Conservation (phyloP, 2,113 vertebrate genomes). For the Orthonyx spaldingii region DNA sequence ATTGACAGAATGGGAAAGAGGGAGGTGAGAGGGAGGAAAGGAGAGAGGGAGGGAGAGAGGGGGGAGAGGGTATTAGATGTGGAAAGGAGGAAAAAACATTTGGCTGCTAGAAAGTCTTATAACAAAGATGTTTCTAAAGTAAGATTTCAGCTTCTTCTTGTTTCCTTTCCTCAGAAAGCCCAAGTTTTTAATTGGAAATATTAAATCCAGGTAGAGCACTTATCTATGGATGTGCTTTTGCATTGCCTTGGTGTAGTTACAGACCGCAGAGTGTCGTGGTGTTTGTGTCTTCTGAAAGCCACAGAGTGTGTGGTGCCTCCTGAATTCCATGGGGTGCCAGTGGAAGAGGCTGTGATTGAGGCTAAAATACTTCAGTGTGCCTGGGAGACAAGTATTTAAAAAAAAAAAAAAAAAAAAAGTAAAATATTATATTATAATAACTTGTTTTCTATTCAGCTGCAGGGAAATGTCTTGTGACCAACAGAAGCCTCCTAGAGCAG, state of each 20-base stretch:
- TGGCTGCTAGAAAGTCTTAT: neutral
- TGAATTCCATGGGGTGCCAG: neutral
- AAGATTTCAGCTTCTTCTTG: rapidly evolving
- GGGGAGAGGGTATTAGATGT: neutral
- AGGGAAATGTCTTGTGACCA: neutral
- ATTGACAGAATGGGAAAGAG: neutral
- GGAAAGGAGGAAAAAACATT: neutral
- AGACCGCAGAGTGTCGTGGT: neutral
- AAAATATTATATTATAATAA: neutral
- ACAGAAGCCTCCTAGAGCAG: neutral
- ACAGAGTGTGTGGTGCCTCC: rapidly evolving
- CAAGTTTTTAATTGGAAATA: neutral
- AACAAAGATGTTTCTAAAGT: neutral
- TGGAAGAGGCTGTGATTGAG: neutral
- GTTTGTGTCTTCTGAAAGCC: neutral
- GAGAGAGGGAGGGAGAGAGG: neutral
- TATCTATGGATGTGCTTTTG: neutral
- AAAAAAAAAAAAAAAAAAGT: neutral
- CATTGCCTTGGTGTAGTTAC: neutral
- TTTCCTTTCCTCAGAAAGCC: neutral
- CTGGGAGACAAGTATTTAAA: neutral
- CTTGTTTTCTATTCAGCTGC: neutral
- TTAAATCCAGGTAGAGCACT: neutral
- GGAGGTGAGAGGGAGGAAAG: rapidly evolving
- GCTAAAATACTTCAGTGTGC: neutral